Conservation (phyloP, 2,797 vertebrate species). For the Gymnocypris eckloni region DNA sequence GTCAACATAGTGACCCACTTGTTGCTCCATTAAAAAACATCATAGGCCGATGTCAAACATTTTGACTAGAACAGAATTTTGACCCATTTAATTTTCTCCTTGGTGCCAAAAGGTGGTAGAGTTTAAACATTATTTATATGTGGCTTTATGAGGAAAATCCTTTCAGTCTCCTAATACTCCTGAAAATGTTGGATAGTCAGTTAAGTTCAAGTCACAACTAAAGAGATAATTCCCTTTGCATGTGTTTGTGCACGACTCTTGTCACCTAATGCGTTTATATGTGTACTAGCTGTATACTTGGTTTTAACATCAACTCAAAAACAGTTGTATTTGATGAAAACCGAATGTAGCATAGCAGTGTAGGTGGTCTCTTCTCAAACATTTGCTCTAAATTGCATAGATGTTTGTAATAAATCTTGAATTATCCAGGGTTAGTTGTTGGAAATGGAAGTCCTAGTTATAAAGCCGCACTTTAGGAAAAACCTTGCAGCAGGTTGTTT, state of each 20-base stretch:
- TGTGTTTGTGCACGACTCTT: neutral
- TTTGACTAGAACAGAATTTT: slow-evolving; percentile 1
- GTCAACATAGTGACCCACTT: neutral
- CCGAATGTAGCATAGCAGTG: neutral
- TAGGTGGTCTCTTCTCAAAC: neutral
- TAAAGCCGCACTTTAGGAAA: slow-evolving; percentile 16
- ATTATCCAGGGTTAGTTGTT: slow-evolving; percentile 45
- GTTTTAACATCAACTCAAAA: neutral
- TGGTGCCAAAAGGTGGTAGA: slow-evolving; percentile 12
- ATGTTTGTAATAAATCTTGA: neutral
- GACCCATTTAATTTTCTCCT: slow-evolving; percentile 1
- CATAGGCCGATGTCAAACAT: neutral
- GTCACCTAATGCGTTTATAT: neutral
- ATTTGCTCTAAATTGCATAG: slow-evolving; percentile 17
- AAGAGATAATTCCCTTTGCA: neutral
- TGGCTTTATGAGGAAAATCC: slow-evolving; percentile 33
- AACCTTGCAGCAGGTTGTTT: neutral
- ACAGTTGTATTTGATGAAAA: neutral
- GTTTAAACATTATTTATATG: slow-evolving; percentile 23
- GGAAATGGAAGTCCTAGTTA: slow-evolving; percentile 20
- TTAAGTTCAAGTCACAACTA: slow-evolving; percentile 10
- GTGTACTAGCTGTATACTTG: neutral
- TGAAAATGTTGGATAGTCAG: slow-evolving; percentile 40
- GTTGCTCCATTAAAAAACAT: neutral
- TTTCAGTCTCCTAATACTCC: slow-evolving; percentile 35